Evolutionary conservation across 2,113 vertebrate genomes (phyloP), one percentile per base, ranked within the genome.

Genomic region (Cynoglossus semilaevis): DNA sequence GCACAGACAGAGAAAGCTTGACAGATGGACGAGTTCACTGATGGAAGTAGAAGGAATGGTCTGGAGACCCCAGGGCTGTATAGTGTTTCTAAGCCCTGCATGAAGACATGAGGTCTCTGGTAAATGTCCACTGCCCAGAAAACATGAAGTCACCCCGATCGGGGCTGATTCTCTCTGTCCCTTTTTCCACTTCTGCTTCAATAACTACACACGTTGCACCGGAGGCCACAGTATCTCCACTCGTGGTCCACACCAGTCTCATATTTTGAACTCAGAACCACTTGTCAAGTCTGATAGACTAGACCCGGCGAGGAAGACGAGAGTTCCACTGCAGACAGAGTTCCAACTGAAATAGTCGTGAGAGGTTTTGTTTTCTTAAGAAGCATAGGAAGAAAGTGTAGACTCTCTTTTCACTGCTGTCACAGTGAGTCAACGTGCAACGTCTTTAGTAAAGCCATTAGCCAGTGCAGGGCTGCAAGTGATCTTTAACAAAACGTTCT

Each of bases 31-130:
- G 77, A 66, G 71, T 78, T 77, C n/a, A 14, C 56, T 76, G 71
- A 81, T 77, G 74, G 76, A 77, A 66, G 71, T 62, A 73, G 63
- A 87, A 70, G 17, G 50, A 79, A 58, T 63, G 72, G 79, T 80
- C 76, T 87, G 74, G 67, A 85, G 75, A 88, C 83, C 80, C 72
- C 56, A 66, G 58, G 52, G 67, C 58, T 74, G 77, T 80, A 86
- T 89, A 59, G 74, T 74, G 80, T 87, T 89, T 85, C 83, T 66
- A 58, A 54, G 62, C 62, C 69, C 69, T 64, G 63, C 60, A 64
- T 58, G 12, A 45, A 59, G 65, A 73, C 69, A 70, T 14, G 16
- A 58, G 64, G 69, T 46, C 68, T 84, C 82, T 87, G 85, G 70
- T 84, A 77, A 84, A 67, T 76, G 65, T 88, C 78, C 69, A 53